Evolutionary conservation across 2,797 vertebrate genomes (phyloP), one percentile per base, ranked within the genome.

Genomic region (Peromyscus melanophrys): DNA sequence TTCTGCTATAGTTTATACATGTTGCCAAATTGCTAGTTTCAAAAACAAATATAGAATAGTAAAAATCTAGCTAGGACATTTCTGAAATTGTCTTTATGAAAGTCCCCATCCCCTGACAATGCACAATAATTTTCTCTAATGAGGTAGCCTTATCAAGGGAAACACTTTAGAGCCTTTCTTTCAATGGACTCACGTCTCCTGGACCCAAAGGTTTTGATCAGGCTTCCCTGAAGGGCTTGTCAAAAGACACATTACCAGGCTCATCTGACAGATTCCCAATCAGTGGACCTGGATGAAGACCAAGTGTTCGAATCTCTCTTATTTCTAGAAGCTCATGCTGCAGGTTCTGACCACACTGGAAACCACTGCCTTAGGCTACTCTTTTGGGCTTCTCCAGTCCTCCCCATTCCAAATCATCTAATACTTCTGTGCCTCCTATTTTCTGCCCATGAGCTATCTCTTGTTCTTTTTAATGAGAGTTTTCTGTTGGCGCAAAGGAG

Each of bases 1-100:
- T 52, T 67, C 96, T 69, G 75, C 88, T 27, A 12, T 83, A 37
- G 67, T 75, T 93, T 49, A 43, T 87, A 40, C 55, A n/a, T 29
- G 1, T 57, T 61, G 94, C 63, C 89, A 21, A 97, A 46, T 7
- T 87, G 65, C 73, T 80, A 84, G 27, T 95, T 94, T 65, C 81
- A 43, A 69, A 81, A 90, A 94, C 29, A 93, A 96, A 88, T n/a
- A 5, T 25, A 34, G 52, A 94, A 90, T 46, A 83, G 61, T 86
- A 95, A 93, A 76, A 75, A 46, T 92, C 77, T 94, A 87, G 71
- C 91, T 95, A 87, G 92, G 93, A 93, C 86, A 49, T 40, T 92
- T 97, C 75, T 59, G 40, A 77, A 92, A 92, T 63, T 63, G 29
- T 93, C 86, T 92, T 96, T 93, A 89, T 71, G 90, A 95, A 97